These are phyloP conservation scores for Typhlichthys subterraneus DNA, from an alignment of 2,797 vertebrate genomes.

Conservation along the genomic window DNA sequence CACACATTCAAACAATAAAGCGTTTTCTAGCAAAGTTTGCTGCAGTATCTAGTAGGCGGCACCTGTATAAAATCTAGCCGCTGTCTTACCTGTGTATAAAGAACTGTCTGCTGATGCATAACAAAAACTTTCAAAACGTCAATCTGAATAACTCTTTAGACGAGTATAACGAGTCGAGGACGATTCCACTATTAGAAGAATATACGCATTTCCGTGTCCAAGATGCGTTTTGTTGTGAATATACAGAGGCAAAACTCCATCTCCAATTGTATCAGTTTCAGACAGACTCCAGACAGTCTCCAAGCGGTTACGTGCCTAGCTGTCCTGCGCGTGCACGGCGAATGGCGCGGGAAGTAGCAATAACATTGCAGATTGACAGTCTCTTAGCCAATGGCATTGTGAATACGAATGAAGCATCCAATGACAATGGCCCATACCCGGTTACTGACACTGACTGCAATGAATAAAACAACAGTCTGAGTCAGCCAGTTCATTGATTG, in stretches of 20 bases:
- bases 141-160: constrained; percentile 34
- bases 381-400: constrained; percentile 61
- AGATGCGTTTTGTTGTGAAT: constrained; percentile 47
- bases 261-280: constrained; percentile 81
- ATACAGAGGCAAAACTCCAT: constrained; percentile 72
- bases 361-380: constrained; percentile 61
- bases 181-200: constrained; percentile 40
- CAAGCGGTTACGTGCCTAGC: constrained; percentile 75
- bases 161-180: constrained; percentile 33
- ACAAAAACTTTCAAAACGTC: constrained; percentile 75
- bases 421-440: constrained; percentile 47
- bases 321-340: constrained; percentile 74
- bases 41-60: constrained; percentile 28
- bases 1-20: constrained; percentile 14
- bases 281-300: constrained; percentile 86
- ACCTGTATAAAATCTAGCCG: constrained; percentile 47
- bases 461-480: constrained; percentile 73
- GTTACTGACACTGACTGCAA: constrained; percentile 63
- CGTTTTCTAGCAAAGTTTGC: constrained; percentile 7
- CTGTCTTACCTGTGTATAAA: constrained; percentile 75
- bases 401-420: constrained; percentile 44
- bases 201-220: constrained; percentile 49
- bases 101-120: constrained; percentile 71
- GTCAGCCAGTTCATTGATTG: constrained; percentile 66
- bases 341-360: constrained; percentile 72